Evolutionary conservation across 1,140 invertebrate genomes (phyloP).

Genomic region (Stegodyphus dumicola): DNA sequence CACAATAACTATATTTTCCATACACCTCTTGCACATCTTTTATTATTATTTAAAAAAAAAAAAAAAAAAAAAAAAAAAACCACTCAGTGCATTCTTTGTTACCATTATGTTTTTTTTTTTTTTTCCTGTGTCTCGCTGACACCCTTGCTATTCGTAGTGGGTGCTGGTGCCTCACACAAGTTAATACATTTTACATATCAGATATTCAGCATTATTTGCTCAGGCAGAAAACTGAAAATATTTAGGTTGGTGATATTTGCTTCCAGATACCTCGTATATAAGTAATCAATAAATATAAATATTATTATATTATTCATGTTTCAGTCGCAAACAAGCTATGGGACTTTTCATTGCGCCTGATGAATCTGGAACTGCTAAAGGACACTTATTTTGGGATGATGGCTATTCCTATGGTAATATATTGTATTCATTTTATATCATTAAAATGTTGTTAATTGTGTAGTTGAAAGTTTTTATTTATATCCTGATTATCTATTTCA

Average conservation of each 20-base stretch:
- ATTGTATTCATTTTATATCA: not conserved
- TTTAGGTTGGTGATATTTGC: no score
- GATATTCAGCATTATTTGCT: not conserved
- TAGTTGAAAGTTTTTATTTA: not conserved
- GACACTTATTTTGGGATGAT: constrained; percentile 63
- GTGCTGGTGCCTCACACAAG: no score
- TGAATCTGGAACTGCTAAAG: constrained; percentile 45
- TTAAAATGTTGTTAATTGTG: not conserved
- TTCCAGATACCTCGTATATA: not conserved
- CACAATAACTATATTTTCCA: no score
- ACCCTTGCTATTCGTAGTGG: no score
- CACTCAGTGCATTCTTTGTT: no score
- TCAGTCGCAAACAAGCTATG: constrained; percentile 57
- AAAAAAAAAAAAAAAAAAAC: no score
- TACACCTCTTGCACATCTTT: no score
- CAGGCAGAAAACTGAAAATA: not conserved
- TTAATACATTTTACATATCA: not conserved
- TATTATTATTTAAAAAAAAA: no score
- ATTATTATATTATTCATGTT: no score
- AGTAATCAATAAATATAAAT: no score
- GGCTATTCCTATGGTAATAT: constrained; percentile 61
- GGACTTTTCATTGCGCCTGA: constrained; percentile 59
- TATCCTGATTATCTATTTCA: not conserved
- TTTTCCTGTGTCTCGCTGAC: no score
- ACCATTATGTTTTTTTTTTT: no score